Conservation (phyloP, 2,797 vertebrate species). For the Enteromius trimaculatus region DNA sequence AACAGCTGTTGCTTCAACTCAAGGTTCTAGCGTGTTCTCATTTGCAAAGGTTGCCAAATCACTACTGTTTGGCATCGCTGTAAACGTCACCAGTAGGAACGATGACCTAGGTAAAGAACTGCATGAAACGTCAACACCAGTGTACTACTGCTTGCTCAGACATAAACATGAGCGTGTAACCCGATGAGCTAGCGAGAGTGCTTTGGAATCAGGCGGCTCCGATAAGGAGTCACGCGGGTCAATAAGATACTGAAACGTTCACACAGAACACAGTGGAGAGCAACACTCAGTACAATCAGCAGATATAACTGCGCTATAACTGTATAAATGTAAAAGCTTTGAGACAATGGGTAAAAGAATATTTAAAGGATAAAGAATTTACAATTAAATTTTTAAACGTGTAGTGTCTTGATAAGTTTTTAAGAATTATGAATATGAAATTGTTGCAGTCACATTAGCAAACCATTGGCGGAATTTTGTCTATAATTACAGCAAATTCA, state of each 20-base stretch:
- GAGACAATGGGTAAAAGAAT: too few species aligned
- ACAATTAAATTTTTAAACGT: too few species aligned
- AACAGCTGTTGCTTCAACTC: conserved; percentile 19
- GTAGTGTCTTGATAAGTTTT: neutral
- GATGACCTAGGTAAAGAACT: conserved; percentile 38
- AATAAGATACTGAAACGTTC: conserved; percentile 4
- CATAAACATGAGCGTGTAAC: conserved; percentile 1
- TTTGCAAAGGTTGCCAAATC: neutral
- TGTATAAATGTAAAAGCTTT: too few species aligned
- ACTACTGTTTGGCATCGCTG: conserved; percentile 20
- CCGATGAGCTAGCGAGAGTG: neutral
- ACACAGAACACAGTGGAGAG: conserved; percentile 33
- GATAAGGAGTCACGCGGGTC: conserved; percentile 11
- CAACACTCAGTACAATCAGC: neutral
- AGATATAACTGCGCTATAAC: neutral
- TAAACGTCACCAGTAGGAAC: conserved; percentile 19
- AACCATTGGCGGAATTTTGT: too few species aligned
- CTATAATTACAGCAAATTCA: neutral
- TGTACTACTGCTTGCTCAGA: neutral
- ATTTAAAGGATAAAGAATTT: too few species aligned
- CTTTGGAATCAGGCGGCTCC: conserved; percentile 28
- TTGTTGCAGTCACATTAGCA: neutral
- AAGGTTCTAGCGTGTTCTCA: conserved; percentile 12
- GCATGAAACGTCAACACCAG: conserved; percentile 29
- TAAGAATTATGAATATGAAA: neutral